Evolutionary conservation across 2,113 vertebrate species (phyloP).

Genomic region (Centropus unirufus): DNA sequence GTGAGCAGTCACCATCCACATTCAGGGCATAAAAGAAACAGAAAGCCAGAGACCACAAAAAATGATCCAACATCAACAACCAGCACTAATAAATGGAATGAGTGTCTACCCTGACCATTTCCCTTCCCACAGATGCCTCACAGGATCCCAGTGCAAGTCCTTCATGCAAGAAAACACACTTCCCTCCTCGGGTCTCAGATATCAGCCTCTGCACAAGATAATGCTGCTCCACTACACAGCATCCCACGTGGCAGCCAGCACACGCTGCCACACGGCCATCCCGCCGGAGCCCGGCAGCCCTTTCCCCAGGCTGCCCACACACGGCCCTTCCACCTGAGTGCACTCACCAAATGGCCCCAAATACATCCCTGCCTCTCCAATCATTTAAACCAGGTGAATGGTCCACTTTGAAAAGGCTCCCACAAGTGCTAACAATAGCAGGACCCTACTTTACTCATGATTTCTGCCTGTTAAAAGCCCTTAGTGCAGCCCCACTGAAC

Average conservation of each 20-base stretch:
- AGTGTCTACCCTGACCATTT: background rate
- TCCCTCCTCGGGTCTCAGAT: background rate
- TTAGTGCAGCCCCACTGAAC: background rate
- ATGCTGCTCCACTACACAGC: background rate
- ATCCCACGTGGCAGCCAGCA: rapidly evolving
- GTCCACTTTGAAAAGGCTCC: background rate
- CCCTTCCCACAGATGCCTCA: background rate
- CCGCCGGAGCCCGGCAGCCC: background rate
- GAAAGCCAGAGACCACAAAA: background rate
- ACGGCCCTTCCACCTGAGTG: background rate
- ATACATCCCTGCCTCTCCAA: background rate
- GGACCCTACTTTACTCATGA: background rate
- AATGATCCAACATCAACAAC: background rate
- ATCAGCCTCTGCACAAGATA: background rate
- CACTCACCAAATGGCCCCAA: background rate
- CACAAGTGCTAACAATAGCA: background rate
- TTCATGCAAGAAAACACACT: rapidly evolving
- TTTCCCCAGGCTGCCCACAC: background rate
- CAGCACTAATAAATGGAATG: background rate
- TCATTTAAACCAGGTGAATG: background rate
- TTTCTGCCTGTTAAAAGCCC: background rate
- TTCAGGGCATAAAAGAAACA: background rate
- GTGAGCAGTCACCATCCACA: background rate
- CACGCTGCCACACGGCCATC: no score
- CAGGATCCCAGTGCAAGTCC: background rate